phyloP scores from a whole-genome alignment of 2,797 vertebrate genomes.

The Graptemys geographica region DNA sequence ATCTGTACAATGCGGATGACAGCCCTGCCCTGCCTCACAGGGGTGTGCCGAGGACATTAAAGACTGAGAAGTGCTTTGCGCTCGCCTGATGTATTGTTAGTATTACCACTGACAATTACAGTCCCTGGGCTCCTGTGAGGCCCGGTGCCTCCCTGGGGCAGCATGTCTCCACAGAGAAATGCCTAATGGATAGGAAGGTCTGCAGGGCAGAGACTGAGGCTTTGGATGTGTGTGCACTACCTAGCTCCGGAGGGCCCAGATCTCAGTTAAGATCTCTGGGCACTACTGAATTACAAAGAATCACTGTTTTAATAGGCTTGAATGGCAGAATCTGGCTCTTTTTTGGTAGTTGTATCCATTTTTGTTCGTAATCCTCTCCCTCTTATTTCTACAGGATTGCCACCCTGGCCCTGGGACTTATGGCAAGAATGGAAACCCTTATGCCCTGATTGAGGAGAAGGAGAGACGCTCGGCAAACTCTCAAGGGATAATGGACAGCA shows the following conservation, averaged over 20 bases:
- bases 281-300: neutral
- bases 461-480: constrained; percentile 41
- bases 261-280: neutral
- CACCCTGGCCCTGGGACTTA: constrained; percentile 83
- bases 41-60: neutral
- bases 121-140: neutral
- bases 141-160: neutral
- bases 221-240: neutral
- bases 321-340: neutral
- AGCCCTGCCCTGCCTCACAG: neutral
- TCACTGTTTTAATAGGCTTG: neutral
- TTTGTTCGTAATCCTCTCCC: neutral
- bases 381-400: constrained; percentile 61
- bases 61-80: neutral
- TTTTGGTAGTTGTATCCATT: no score
- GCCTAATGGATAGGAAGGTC: neutral
- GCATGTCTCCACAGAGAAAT: neutral
- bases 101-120: neutral
- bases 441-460: constrained; percentile 65
- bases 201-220: neutral
- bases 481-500: constrained; percentile 72
- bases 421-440: constrained; percentile 77
- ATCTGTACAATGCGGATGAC: neutral
- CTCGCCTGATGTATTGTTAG: neutral
- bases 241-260: neutral